phyloP scores from a whole-genome alignment of 1,140 invertebrate species.

The Rhyacophila brunnea region DNA sequence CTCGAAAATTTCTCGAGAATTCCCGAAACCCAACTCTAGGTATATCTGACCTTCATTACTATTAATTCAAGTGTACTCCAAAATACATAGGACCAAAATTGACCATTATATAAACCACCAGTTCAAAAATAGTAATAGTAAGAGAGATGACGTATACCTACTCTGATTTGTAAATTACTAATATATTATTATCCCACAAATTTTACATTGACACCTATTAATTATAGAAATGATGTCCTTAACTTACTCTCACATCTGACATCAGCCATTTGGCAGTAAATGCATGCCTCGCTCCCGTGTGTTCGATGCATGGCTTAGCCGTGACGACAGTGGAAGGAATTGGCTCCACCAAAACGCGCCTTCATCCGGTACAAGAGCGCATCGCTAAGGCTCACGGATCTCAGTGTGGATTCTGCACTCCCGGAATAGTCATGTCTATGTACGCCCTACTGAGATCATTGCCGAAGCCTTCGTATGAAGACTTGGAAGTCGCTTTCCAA shows the following conservation, averaged over 20 bases:
- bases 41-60: no score
- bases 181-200: neutral
- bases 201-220: neutral
- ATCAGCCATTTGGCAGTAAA: slow-evolving; percentile 85
- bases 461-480: slow-evolving; percentile 61
- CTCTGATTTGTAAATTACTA: neutral
- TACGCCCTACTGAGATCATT: slow-evolving; percentile 74
- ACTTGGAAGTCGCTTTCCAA: slow-evolving; percentile 83
- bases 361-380: slow-evolving; percentile 84
- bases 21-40: no score
- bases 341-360: slow-evolving; percentile 65
- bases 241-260: neutral
- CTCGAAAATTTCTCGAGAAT: no score
- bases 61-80: no score
- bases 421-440: slow-evolving; percentile 94
- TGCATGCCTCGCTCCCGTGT: slow-evolving; percentile 83
- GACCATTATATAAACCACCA: no score
- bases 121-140: no score
- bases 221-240: no score
- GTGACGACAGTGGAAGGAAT: slow-evolving; percentile 90
- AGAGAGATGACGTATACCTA: neutral
- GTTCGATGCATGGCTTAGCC: slow-evolving; percentile 78
- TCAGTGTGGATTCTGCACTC: slow-evolving; percentile 90
- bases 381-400: slow-evolving; percentile 85
- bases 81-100: no score